phyloP scores from a whole-genome alignment of 2,797 vertebrate species.

The Arnoldichthys spilopterus region DNA sequence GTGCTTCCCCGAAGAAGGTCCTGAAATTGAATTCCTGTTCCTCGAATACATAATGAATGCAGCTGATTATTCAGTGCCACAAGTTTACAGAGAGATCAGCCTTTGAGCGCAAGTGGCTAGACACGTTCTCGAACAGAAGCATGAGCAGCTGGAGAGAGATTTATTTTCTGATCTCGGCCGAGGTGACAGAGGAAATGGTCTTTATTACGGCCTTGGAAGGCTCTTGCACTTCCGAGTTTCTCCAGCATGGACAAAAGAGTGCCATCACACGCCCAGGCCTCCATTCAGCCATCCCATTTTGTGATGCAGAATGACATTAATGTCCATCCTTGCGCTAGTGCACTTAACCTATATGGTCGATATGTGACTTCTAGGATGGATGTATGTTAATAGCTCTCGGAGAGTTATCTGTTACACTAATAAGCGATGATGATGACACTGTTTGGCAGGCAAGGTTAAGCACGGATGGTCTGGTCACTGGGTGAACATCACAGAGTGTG shows the following conservation, averaged over 20 bases:
- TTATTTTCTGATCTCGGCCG: conserved; percentile 31
- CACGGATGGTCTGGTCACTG: conserved; percentile 15
- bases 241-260: conserved; percentile 16
- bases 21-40: background rate
- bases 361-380: conserved; percentile 27
- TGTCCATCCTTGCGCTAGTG: conserved; percentile 31
- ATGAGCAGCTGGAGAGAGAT: conserved; percentile 24
- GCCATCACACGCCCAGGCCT: background rate
- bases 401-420: conserved; percentile 43
- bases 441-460: conserved; percentile 39
- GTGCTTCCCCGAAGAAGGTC: background rate
- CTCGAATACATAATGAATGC: background rate
- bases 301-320: conserved; percentile 41
- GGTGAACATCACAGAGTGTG: conserved; percentile 4
- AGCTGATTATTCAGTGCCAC: background rate
- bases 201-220: conserved; percentile 41
- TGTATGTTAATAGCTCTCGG: background rate
- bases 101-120: background rate
- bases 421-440: conserved; percentile 42
- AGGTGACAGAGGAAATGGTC: conserved; percentile 26
- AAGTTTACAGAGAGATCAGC: conserved; percentile 6
- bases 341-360: conserved; percentile 26
- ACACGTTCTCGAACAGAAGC: conserved; percentile 6
- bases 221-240: conserved; percentile 16
- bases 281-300: conserved; percentile 34